Evolutionary conservation across 2,888 invertebrate species (phyloP), one percentile per base, ranked within the genome.

Genomic region (Microdon myrmicae): DNA sequence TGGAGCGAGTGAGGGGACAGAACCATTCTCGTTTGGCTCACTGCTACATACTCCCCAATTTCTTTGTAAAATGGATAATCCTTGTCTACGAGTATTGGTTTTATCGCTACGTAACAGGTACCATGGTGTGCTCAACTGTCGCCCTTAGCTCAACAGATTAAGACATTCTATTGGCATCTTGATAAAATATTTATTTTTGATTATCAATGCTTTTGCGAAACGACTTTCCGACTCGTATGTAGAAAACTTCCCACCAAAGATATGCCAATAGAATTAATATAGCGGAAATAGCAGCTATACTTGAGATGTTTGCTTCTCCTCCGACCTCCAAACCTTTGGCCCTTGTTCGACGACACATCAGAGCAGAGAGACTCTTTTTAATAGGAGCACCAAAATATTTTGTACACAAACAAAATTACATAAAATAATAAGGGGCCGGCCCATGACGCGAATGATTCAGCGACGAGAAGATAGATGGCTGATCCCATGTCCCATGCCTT

Each of bases 141-240:
- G 17, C 8, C n/a, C 28, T 22, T 13, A 20, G 23, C 26, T 32
- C 20, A 32, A 1, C 28, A 17, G 31, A 43, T 49, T 44, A 49
- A 37, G 45, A 55, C 48, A 67, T 56, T 67, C 48, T 53, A 26
- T 34, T 38, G 29, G 43, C 53, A 44, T 59, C 70, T 71, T 72
- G 71, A 71, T 75, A 72, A 75, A 74, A 74, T 75, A 74, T 74
- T 74, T 74, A 75, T 72, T 72, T 74, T 73, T 74, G 75, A 76
- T 74, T 76, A 74, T 75, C 71, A 68, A 60, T 60, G 71, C 67
- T 58, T 17, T 38, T 55, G 67, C 68, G 71, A 74, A 70, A 69
- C 70, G 73, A 73, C 70, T 72, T 68, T 61, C 60, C 66, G 69
- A n/a, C 10, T 20, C 31, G 19, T 29, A 20, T 29, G 37, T 22